These are phyloP conservation scores for Brachyptera putata DNA, from an alignment of 2,888 invertebrate genomes.

Conservation along the genomic window DNA sequence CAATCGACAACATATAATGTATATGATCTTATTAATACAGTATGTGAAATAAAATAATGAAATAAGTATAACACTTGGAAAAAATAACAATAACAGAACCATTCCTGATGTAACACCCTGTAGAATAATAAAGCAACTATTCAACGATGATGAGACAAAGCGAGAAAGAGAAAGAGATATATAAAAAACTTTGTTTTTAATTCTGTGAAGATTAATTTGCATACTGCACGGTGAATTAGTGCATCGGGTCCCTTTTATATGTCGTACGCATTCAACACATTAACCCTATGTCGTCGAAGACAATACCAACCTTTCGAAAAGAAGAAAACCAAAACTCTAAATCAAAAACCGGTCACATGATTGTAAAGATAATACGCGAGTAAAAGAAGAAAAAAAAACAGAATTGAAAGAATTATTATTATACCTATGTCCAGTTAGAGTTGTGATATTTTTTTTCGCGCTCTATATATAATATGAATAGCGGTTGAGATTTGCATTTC, in stretches of 20 bases:
- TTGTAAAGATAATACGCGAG: too few relatives aligned
- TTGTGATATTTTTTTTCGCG: not conserved
- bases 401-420: not conserved
- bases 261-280: not conserved
- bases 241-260: not conserved
- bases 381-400: not conserved
- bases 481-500: too few relatives aligned
- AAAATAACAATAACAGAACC: too few relatives aligned
- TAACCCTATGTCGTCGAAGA: not conserved
- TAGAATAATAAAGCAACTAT: too few relatives aligned
- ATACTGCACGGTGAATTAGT: constrained; percentile 8
- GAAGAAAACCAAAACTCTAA: too few relatives aligned
- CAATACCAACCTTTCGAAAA: not conserved
- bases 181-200: constrained; percentile 4
- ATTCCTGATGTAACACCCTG: too few relatives aligned
- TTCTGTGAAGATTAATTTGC: not conserved
- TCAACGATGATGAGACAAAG: not conserved
- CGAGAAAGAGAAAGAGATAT: not conserved
- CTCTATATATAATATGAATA: too few relatives aligned
- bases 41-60: too few relatives aligned
- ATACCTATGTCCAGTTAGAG: not conserved
- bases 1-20: too few relatives aligned
- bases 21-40: too few relatives aligned
- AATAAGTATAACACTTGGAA: too few relatives aligned
- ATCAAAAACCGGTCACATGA: too few relatives aligned